phyloP scores from a whole-genome alignment of 1,140 invertebrate species.

The Eriocheir sinensis region DNA sequence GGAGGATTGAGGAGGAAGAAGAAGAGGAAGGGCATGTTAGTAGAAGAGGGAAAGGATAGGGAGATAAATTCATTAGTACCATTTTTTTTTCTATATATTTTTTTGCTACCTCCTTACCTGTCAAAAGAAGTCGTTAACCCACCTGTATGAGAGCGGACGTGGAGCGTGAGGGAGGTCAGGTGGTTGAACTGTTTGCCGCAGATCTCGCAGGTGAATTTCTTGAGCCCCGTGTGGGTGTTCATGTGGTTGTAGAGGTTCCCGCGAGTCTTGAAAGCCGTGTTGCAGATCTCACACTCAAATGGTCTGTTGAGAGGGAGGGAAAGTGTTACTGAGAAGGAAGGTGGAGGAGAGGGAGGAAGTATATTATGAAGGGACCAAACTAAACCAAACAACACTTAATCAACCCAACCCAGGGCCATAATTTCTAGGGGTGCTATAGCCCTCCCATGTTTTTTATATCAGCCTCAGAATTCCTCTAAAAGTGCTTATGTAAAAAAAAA shows the following conservation, averaged over 20 bases:
- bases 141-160: conserved; percentile 81
- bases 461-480: too few species aligned
- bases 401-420: too few species aligned
- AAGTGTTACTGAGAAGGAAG: not conserved
- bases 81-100: not conserved
- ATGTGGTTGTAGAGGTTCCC: conserved; percentile 87
- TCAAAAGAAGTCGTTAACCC: conserved; percentile 50
- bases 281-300: conserved; percentile 73
- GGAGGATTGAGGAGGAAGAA: not conserved
- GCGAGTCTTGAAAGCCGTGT: conserved; percentile 79
- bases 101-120: not conserved
- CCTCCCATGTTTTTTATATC: too few species aligned
- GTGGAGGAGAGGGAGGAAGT: too few species aligned
- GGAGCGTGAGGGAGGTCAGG: conserved; percentile 81
- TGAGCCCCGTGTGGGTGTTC: conserved; percentile 87
- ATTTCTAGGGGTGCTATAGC: too few species aligned
- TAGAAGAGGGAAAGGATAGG: not conserved
- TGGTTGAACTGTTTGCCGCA: conserved; percentile 81
- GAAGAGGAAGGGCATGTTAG: not conserved
- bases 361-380: too few species aligned
- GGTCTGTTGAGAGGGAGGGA: conserved; percentile 63
- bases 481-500: too few species aligned
- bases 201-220: conserved; percentile 86
- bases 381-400: too few species aligned
- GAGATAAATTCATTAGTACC: not conserved